phyloP scores from a whole-genome alignment of 2,113 vertebrate genomes.

The Rana temporaria region DNA sequence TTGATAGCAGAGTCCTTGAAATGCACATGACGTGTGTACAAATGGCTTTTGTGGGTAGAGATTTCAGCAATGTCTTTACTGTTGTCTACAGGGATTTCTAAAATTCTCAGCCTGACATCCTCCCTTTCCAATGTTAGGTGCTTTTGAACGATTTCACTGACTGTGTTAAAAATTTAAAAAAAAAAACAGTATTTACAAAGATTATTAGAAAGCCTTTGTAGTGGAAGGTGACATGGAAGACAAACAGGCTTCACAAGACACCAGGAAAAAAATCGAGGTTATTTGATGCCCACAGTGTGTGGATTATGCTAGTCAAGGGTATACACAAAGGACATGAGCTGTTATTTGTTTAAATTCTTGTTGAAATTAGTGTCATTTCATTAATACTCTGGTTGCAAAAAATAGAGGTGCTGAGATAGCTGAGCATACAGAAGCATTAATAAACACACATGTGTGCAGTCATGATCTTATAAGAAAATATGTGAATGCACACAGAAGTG shows the following conservation, averaged over 20 bases:
- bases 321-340: neutral
- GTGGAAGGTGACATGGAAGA: conserved; percentile 32
- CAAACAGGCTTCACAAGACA: neutral
- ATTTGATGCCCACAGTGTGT: conserved; percentile 3
- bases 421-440: too few species aligned
- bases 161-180: neutral
- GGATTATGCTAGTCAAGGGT: conserved; percentile 5
- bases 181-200: conserved; percentile 22
- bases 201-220: conserved; percentile 20
- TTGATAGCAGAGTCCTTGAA: conserved; percentile 22
- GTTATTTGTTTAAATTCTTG: too few species aligned
- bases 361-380: too few species aligned
- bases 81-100: conserved; percentile 17
- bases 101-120: neutral
- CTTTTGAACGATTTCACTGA: conserved; percentile 24
- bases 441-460: too few species aligned
- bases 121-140: conserved; percentile 1
- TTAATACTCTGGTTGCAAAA: too few species aligned
- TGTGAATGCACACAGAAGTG: too few species aligned
- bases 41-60: conserved; percentile 1
- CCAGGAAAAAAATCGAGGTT: neutral
- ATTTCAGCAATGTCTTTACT: conserved; percentile 29
- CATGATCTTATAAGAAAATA: too few species aligned
- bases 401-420: too few species aligned
- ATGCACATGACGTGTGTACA: conserved; percentile 22